Evolutionary conservation across 2,888 invertebrate genomes (phyloP), one percentile per base, ranked within the genome.

Genomic region (Ptychoptera albimana): DNA sequence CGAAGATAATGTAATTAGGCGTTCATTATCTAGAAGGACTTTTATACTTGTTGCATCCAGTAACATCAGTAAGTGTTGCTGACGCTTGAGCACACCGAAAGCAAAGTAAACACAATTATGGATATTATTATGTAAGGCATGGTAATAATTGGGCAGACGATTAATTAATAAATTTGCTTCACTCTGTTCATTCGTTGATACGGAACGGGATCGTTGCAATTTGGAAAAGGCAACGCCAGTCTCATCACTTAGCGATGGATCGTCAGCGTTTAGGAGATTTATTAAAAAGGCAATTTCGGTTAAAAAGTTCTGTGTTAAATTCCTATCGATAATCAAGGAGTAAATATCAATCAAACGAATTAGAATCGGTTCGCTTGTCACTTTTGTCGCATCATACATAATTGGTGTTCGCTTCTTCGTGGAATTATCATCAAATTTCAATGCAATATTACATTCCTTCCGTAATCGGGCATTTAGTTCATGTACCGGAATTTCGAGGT

Each of bases 71-170:
- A 76, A 54, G n/a, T 64, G 57, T 36, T 68, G 61, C 50, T 78
- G 73, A 23, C 69, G 64, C 58, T 75, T 72, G 29, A 89, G 61
- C 1, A 80, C 74, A 45, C 70, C 69, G 0, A 75, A 65, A 15
- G 84, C 76, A 66, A 88, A 89, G 65, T 81, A 87, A 3, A 84
- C 74, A 53, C 82, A 77, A 57, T 88, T 83, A 49, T 80, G 75
- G 44, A 74, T 60, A 8, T 62, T 64, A 49, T 67, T 67, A 10
- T 77, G 52, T 40, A 75, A 52, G 55, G 53, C 60, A 13, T 63
- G 57, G 9, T 42, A 42, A 30, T 30, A 32, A 14, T 40, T 40
- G 14, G 48, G 42, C 16, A 50, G 48, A 16, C 37, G 5, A 37
- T 36, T 34, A 38, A 45, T 48, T 41, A 46, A 40, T n/a, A 41